Base-by-base conservation (phyloP, 2,797 vertebrate genomes). In the Labeo calbasu region DNA sequence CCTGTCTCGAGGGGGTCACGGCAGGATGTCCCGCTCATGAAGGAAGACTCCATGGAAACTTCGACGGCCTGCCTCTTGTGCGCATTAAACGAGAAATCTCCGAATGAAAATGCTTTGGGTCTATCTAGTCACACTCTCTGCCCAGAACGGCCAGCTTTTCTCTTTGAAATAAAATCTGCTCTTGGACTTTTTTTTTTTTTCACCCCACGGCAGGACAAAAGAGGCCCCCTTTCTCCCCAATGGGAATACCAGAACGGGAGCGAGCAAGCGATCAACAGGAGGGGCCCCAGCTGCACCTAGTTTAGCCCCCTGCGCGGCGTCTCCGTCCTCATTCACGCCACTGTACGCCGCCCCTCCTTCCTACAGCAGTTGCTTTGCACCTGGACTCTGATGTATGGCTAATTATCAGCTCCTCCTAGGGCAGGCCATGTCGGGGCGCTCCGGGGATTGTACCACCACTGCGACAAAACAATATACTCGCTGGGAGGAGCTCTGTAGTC, bases 361-460 rank as follows among this genome's bases (percentile, higher is more conserved):
- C 88, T 86, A 86, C 85, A 87, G 85, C 88, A 83, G 90, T 91
- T 89, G 88, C 91, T 91, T 90, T 91, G 93, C 95, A 95, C 94
- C 95, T 95, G 94, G 94, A 93, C 92, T 91, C 32, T 76, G 86
- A 91, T 90, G 93, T 94, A 93, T 95, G 91, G 92, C 92, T 94
- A 93, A 94, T 95, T 94, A 90, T 93, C 86, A 92, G 92, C 93
- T 91, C 89, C 91, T 66, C 84, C 89, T 91, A 89, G 86, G 84
- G 91, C 82, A 87, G 91, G 91, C 93, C 88, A 90, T 91, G 92
- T 92, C 90, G 86, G 84, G 90, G 90, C 88, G n/a, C 88, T 86
- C 86, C 11, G 83, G 88, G 85, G 90, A 91, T 92, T 90, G 86
- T 91, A 90, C 91, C 82, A 86, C 91, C 73, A 63, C 90, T 81